Evolutionary conservation across 1,140 invertebrate genomes (phyloP).

Genomic region (Latrodectus geometricus): DNA sequence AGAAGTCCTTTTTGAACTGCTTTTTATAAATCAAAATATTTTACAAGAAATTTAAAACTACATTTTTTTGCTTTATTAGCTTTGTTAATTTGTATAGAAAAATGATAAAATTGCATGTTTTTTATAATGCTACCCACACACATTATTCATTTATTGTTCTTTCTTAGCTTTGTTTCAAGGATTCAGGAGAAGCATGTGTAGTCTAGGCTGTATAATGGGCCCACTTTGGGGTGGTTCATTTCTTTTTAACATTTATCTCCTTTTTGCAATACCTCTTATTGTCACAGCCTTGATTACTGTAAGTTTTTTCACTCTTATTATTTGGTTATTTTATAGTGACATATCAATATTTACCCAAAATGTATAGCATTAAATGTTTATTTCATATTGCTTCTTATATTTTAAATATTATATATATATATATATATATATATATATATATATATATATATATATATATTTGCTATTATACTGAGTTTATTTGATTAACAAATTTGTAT

Average conservation of each 20-base stretch:
- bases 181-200: constrained; percentile 45
- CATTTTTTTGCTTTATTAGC: not conserved
- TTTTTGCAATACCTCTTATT: constrained; percentile 46
- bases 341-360: too few species aligned
- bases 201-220: constrained; percentile 54
- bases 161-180: constrained; percentile 51
- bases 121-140: not conserved
- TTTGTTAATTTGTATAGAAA: not conserved
- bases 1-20: too few species aligned
- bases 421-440: too few species aligned
- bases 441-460: too few species aligned
- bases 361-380: too few species aligned
- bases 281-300: constrained; percentile 39
- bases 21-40: too few species aligned
- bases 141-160: not conserved
- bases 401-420: too few species aligned
- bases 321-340: too few species aligned
- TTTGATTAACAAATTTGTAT: too few species aligned
- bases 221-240: constrained; percentile 59
- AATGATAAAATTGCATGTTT: not conserved
- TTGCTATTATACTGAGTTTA: too few species aligned
- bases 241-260: constrained; percentile 18
- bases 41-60: too few species aligned
- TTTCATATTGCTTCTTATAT: too few species aligned
- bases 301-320: not conserved